Conservation (phyloP, 2,113 vertebrate genomes). For the Terrapene triunguis region DNA sequence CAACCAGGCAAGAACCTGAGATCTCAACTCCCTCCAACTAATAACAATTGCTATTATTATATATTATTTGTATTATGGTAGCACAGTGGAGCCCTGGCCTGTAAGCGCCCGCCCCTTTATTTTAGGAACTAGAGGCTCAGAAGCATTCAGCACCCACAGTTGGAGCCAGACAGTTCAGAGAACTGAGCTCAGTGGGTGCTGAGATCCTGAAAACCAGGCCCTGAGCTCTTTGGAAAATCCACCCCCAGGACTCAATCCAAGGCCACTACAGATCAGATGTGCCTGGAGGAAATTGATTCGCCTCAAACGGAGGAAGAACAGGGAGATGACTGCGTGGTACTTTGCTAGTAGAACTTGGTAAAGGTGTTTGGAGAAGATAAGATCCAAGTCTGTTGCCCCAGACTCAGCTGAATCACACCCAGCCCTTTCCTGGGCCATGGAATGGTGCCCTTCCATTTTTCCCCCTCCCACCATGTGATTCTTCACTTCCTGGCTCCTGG, state of each 20-base stretch:
- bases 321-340: background rate
- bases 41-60: background rate
- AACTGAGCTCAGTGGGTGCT: background rate
- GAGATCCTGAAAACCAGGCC: background rate
- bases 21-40: background rate
- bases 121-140: background rate
- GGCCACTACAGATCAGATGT: background rate
- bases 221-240: background rate
- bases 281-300: background rate
- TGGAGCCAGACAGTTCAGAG: background rate
- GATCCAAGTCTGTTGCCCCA: no score
- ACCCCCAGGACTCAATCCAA: background rate
- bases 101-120: background rate
- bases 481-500: no score
- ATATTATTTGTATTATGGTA: background rate
- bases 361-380: background rate
- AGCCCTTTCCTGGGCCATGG: background rate
- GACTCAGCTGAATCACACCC: no score
- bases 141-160: background rate
- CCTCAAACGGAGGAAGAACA: background rate
- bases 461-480: no score
- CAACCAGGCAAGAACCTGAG: background rate
- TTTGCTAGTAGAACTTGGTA: background rate
- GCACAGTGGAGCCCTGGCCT: no score
- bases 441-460: background rate